Conservation (phyloP, 2,888 invertebrate species). For the Helicoverpa assulta region DNA sequence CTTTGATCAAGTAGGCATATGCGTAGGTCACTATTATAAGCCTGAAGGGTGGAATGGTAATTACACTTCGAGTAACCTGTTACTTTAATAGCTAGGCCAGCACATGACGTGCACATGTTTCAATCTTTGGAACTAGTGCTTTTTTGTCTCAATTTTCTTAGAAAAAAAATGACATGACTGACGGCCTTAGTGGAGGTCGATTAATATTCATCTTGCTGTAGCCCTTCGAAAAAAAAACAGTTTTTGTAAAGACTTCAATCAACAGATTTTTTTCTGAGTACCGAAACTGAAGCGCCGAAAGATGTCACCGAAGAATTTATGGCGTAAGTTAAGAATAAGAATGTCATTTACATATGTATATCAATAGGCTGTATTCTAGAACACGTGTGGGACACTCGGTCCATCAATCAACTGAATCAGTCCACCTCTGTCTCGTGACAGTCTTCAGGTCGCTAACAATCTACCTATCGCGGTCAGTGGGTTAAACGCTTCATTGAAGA, state of each 20-base stretch:
- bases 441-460: background rate
- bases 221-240: constrained; percentile 10
- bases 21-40: background rate
- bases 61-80: constrained; percentile 34
- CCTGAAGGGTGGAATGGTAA: constrained; percentile 34
- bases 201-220: constrained; percentile 2
- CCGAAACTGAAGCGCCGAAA: constrained; percentile 6
- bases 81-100: constrained; percentile 8
- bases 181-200: constrained; percentile 51
- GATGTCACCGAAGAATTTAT: background rate
- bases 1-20: constrained; percentile 17
- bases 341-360: background rate
- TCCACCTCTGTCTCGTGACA: background rate
- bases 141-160: constrained; percentile 7
- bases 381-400: background rate
- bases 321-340: background rate
- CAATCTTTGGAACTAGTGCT: constrained; percentile 33
- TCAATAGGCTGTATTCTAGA: background rate
- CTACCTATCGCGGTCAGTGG: constrained; percentile 1
- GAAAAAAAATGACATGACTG: constrained; percentile 47
- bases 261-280: background rate
- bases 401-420: background rate
- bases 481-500: constrained; percentile 1
- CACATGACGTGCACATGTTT: constrained; percentile 57
- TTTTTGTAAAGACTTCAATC: constrained; percentile 10